phyloP scores from a whole-genome alignment of 2,797 vertebrate genomes.

The Arctocebus calabarensis region DNA sequence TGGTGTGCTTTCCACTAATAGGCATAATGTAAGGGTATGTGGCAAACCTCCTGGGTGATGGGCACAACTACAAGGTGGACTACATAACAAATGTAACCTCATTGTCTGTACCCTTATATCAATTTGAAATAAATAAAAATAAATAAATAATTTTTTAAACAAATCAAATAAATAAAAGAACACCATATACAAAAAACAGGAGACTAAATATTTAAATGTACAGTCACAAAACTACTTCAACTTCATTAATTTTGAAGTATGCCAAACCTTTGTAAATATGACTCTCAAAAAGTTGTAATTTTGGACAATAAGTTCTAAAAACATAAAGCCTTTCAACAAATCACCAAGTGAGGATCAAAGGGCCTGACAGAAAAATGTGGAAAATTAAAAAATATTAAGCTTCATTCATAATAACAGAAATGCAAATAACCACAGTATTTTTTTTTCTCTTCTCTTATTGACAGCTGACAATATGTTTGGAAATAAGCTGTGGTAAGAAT shows the following conservation, averaged over 20 bases:
- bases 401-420: slow-evolving; percentile 6
- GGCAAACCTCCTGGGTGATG: too few species aligned
- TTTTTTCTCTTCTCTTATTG: not conserved
- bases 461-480: not conserved
- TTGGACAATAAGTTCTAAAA: not conserved
- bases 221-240: slow-evolving; percentile 42
- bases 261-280: not conserved
- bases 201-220: slow-evolving; percentile 43
- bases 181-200: not conserved
- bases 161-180: not conserved
- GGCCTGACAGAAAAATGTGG: not conserved
- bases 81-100: too few species aligned
- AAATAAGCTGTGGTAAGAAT: not conserved
- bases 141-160: not conserved
- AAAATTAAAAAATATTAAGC: slow-evolving; percentile 18
- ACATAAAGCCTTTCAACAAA: not conserved
- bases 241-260: slow-evolving; percentile 36
- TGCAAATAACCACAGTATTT: not conserved
- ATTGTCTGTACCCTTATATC: too few species aligned
- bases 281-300: not conserved
- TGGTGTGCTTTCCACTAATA: too few species aligned
- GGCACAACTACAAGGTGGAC: too few species aligned
- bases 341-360: not conserved
- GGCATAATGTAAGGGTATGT: too few species aligned
- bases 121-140: not conserved